phyloP scores from a whole-genome alignment of 2,113 vertebrate species.

The Myotis yumanensis region DNA sequence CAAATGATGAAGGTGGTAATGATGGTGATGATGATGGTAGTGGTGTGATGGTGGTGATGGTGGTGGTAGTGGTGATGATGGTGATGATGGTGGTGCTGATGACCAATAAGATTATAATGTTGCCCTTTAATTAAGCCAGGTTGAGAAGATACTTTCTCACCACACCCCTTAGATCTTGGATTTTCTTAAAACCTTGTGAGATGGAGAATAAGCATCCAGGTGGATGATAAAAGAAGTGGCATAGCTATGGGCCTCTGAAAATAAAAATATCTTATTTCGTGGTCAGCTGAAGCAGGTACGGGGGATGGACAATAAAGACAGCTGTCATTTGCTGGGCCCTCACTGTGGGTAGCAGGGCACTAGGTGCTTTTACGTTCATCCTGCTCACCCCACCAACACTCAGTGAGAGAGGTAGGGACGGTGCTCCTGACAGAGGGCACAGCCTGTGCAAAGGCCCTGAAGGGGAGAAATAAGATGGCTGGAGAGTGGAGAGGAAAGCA shows the following conservation, averaged over 20 bases:
- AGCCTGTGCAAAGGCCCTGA: no score
- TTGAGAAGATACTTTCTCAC: background rate
- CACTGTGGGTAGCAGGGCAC: background rate
- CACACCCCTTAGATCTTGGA: background rate
- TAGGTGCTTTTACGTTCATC: background rate
- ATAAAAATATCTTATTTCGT: background rate
- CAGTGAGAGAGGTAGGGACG: background rate
- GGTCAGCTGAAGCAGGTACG: background rate
- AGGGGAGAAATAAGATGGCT: background rate
- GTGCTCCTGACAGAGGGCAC: background rate
- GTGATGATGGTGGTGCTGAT: background rate
- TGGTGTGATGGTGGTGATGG: fast-evolving
- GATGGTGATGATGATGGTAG: background rate
- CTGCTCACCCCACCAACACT: background rate
- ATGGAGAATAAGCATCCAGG: background rate
- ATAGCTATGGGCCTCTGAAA: background rate
- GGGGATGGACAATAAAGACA: background rate
- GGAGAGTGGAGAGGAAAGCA: background rate
- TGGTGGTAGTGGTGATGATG: fast-evolving
- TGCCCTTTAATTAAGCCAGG: background rate
- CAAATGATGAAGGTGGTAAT: background rate
- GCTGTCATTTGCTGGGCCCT: background rate
- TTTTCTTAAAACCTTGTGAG: background rate
- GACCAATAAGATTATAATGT: background rate
- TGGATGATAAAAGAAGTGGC: background rate